Conservation (phyloP, 2,113 vertebrate species). For the Pogona vitticeps region DNA sequence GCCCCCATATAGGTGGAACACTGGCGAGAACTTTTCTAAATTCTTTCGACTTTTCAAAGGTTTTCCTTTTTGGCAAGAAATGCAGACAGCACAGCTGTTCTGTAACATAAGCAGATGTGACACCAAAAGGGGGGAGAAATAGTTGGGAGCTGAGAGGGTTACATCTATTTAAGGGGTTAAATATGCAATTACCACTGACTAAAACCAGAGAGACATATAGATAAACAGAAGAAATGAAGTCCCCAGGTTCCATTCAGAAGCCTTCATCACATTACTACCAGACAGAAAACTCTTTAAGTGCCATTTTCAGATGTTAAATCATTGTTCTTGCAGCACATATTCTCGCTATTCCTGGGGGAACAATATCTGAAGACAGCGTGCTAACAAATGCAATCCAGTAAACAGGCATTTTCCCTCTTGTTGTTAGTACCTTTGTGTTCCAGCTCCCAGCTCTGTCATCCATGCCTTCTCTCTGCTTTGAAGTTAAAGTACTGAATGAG, state of each 20-base stretch:
- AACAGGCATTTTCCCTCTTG: conserved; percentile 83
- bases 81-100: conserved; percentile 50
- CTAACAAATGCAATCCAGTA: conserved; percentile 84
- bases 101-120: conserved; percentile 55
- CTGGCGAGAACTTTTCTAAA: conserved; percentile 53
- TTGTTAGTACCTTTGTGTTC: conserved; percentile 78
- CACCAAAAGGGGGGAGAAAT: conserved; percentile 38
- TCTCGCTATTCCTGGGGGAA: conserved; percentile 79
- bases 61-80: conserved; percentile 51
- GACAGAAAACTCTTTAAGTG: conserved; percentile 84
- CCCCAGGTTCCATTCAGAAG: conserved; percentile 80
- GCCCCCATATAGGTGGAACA: conserved; percentile 40
- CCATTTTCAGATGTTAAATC: conserved; percentile 87
- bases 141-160: conserved; percentile 70
- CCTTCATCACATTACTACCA: conserved; percentile 80
- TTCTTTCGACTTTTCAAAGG: conserved; percentile 49
- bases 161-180: conserved; percentile 81
- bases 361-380: conserved; percentile 81
- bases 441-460: conserved; percentile 80
- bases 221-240: conserved; percentile 83
- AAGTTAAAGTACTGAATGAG: conserved; percentile 83
- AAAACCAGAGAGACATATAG: conserved; percentile 82
- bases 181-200: conserved; percentile 80
- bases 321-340: conserved; percentile 76
- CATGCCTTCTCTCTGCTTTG: conserved; percentile 75